phyloP scores from a whole-genome alignment of 2,797 vertebrate genomes.

The Oceanodroma leucorhoa region DNA sequence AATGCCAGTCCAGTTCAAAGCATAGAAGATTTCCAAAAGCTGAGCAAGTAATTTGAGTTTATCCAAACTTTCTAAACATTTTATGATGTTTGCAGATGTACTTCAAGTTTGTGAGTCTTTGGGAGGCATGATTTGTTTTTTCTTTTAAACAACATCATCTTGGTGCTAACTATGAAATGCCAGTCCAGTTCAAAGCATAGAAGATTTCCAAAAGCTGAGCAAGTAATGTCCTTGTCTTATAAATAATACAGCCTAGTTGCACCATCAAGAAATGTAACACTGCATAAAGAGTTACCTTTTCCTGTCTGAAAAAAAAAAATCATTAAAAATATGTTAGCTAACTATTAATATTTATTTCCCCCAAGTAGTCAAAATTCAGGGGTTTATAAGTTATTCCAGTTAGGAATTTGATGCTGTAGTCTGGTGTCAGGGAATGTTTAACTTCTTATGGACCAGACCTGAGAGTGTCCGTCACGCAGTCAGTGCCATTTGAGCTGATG shows the following conservation, averaged over 20 bases:
- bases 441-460: not conserved
- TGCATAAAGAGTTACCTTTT: not conserved
- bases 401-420: not conserved
- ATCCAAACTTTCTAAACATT: slow-evolving; percentile 21
- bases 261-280: not conserved
- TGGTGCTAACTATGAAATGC: not conserved
- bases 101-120: not conserved
- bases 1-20: not conserved
- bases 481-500: not conserved
- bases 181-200: not conserved
- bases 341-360: not conserved
- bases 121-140: not conserved
- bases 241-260: not conserved
- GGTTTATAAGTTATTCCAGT: not conserved
- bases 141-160: not conserved
- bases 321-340: not conserved
- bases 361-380: not conserved
- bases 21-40: not conserved
- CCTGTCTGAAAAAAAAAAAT: not conserved
- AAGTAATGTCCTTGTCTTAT: not conserved
- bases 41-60: slow-evolving; percentile 35
- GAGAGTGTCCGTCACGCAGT: not conserved
- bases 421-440: not conserved
- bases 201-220: not conserved
- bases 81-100: slow-evolving; percentile 17